Percentiles rank a stretch among this genome's conserved stretches.
Conservation (phyloP, 2,113 vertebrate genomes). For the Dunckerocampus dactyliophorus region DNA sequence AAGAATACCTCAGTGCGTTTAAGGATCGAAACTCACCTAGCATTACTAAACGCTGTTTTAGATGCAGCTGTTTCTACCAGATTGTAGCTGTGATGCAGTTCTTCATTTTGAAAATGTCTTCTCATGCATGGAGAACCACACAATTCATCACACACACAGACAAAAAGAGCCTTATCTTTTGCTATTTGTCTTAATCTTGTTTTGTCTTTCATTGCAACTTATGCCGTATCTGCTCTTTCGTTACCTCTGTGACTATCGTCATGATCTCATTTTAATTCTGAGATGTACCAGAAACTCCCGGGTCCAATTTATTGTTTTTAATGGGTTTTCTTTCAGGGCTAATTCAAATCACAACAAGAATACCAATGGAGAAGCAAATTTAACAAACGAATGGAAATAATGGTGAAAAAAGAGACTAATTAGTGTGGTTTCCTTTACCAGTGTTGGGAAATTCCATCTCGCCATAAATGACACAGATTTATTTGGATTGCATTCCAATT, state of each 20-base stretch:
- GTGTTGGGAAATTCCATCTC: too few relatives aligned
- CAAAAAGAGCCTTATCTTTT: slow-evolving; percentile 6
- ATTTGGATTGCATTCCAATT: background rate
- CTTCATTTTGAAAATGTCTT: slow-evolving; percentile 7
- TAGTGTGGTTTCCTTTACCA: too few relatives aligned
- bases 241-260: slow-evolving; percentile 3
- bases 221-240: background rate
- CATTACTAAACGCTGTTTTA: slow-evolving; percentile 6
- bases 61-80: slow-evolving; percentile 6
- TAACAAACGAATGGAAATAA: background rate
- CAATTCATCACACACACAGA: slow-evolving; percentile 13
- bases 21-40: slow-evolving; percentile 4
- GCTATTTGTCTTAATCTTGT: slow-evolving; percentile 13
- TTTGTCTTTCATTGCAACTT: slow-evolving; percentile 15
- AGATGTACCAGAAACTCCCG: slow-evolving; percentile 23
- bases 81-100: slow-evolving; percentile 19
- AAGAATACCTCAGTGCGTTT: background rate
- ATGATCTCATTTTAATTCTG: slow-evolving; percentile 15
- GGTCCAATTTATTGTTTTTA: slow-evolving; percentile 17
- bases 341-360: slow-evolving; percentile 23
- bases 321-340: slow-evolving; percentile 19
- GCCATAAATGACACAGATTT: too few relatives aligned
- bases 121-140: slow-evolving; percentile 12
- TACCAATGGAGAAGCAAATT: slow-evolving; percentile 18
- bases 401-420: slow-evolving; percentile 3